Evolutionary conservation across 2,113 vertebrate genomes (phyloP).

Genomic region (Peromyscus polionotus): DNA sequence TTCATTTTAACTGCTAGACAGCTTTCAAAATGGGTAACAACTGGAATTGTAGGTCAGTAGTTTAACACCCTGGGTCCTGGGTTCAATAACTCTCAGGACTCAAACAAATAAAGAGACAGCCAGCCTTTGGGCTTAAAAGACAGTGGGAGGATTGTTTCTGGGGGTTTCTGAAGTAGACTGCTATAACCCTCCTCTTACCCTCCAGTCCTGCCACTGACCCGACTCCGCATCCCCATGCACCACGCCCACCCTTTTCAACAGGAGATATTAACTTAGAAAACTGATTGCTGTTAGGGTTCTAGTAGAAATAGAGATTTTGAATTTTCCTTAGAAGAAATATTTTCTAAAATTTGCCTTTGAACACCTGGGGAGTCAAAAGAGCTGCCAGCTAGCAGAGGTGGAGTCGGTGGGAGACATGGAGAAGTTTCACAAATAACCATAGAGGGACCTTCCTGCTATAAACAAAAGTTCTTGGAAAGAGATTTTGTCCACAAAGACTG

Average conservation of each 20-base stretch:
- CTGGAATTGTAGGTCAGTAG: not conserved
- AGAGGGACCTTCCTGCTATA: not conserved
- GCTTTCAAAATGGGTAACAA: constrained; percentile 15
- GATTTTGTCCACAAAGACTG: not conserved
- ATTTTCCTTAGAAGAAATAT: constrained; percentile 44
- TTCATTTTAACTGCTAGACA: constrained; percentile 37
- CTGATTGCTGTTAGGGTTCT: constrained; percentile 4
- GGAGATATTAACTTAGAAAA: not conserved
- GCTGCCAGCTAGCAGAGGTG: not conserved
- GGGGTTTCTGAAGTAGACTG: constrained; percentile 9
- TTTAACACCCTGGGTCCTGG: not conserved
- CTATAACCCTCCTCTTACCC: not conserved
- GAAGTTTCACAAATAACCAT: not conserved
- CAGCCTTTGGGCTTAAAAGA: not conserved
- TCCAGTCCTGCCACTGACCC: not conserved
- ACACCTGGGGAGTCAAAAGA: constrained; percentile 16
- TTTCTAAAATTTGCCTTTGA: constrained; percentile 54
- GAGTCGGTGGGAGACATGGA: not conserved
- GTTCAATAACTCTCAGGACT: not conserved
- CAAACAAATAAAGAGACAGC: too few species aligned
- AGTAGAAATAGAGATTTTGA: constrained; percentile 30
- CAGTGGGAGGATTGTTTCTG: not conserved
- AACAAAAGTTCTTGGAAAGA: not conserved
- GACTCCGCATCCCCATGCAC: not conserved
- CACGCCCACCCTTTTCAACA: not conserved